Evolutionary conservation across 2,888 invertebrate species (phyloP).

Genomic region (Tetrapedia diversipes): DNA sequence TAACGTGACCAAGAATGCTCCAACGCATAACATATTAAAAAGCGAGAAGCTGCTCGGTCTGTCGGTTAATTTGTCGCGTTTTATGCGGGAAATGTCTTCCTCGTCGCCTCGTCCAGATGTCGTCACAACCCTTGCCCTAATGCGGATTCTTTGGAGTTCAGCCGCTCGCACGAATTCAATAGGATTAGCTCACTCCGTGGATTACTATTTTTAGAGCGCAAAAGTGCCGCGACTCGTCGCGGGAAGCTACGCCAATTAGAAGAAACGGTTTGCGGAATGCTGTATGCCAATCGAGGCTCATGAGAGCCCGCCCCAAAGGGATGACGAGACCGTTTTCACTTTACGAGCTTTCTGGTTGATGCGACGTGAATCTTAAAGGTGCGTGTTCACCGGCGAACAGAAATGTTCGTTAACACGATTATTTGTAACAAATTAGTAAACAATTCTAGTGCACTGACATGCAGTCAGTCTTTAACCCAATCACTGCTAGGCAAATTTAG

Average conservation of each 20-base stretch:
- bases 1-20: too few relatives aligned
- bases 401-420: too few relatives aligned
- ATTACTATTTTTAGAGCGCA: constrained; percentile 67
- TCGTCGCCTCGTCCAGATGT: constrained; percentile 60
- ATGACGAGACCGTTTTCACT: constrained; percentile 12
- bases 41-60: too few relatives aligned
- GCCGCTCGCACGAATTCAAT: constrained; percentile 58
- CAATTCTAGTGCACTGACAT: too few relatives aligned
- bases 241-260: constrained; percentile 35
- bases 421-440: too few relatives aligned
- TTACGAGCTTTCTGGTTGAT: constrained; percentile 44
- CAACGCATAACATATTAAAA: too few relatives aligned
- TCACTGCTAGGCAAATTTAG: too few relatives aligned
- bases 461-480: too few relatives aligned
- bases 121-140: constrained; percentile 56
- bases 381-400: too few relatives aligned
- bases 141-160: constrained; percentile 63
- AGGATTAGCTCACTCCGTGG: constrained; percentile 65
- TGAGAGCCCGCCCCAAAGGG: constrained; percentile 8
- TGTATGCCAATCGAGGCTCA: constrained; percentile 46
- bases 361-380: too few relatives aligned
- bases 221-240: constrained; percentile 41
- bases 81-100: too few relatives aligned
- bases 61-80: too few relatives aligned
- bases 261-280: constrained; percentile 42